Evolutionary conservation across 1,140 invertebrate genomes (phyloP).

Genomic region (Drosophila chauvacae): DNA sequence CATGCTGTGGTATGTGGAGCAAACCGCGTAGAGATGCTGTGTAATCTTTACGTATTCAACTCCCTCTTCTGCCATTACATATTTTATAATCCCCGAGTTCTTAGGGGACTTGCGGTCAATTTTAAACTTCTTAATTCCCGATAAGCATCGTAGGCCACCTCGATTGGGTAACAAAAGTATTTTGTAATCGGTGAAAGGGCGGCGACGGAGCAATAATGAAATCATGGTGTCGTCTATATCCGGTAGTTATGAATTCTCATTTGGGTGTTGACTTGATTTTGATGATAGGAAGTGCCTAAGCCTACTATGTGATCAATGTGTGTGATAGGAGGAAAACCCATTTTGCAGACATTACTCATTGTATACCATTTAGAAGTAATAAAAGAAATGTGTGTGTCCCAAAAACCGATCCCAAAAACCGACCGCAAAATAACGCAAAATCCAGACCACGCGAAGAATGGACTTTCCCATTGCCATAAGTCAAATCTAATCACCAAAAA

Average conservation of each 20-base stretch:
- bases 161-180: neutral
- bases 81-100: neutral
- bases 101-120: neutral
- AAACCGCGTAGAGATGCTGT: neutral
- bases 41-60: neutral
- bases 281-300: slow-evolving; percentile 6
- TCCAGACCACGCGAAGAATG: slow-evolving; percentile 3
- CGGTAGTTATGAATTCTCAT: neutral
- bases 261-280: neutral
- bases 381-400: neutral
- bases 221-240: slow-evolving; percentile 35
- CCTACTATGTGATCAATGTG: neutral
- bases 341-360: slow-evolving; percentile 19
- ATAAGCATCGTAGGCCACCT: neutral
- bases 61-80: neutral
- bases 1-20: neutral
- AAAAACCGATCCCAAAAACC: slow-evolving; percentile 1
- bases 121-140: slow-evolving; percentile 6
- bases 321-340: slow-evolving; percentile 5
- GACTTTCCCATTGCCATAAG: slow-evolving; percentile 29
- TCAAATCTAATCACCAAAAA: slow-evolving; percentile 39
- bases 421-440: slow-evolving; percentile 6
- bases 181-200: slow-evolving; percentile 1
- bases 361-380: neutral
- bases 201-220: slow-evolving; percentile 13